Evolutionary conservation across 2,888 invertebrate genomes (phyloP).

Genomic region (Kuschelorhynchus macadamiae): DNA sequence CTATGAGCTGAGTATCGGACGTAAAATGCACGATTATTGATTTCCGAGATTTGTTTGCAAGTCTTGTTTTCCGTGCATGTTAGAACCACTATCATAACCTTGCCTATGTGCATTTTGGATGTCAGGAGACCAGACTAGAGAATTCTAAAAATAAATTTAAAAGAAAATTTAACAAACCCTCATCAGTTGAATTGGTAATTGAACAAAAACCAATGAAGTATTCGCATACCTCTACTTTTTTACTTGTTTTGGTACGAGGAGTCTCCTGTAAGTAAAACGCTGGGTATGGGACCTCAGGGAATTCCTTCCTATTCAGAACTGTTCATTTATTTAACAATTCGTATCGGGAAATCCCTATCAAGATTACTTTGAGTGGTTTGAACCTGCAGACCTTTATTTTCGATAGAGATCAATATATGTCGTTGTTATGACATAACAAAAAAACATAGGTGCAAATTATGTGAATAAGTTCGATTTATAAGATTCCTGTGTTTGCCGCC

Average conservation of each 20-base stretch:
- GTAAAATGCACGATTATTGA: conserved; percentile 3
- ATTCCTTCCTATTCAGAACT: too few species aligned
- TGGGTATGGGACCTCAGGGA: too few species aligned
- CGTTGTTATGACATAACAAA: neutral
- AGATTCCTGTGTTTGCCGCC: too few species aligned
- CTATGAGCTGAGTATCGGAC: conserved; percentile 6
- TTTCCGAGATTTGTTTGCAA: neutral
- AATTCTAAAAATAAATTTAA: conserved; percentile 5
- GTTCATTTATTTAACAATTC: too few species aligned
- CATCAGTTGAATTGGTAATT: neutral
- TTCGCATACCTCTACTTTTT: neutral
- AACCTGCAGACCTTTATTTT: neutral
- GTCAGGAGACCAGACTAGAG: too few species aligned
- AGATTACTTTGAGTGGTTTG: neutral
- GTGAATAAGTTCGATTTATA: too few species aligned
- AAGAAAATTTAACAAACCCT: conserved; percentile 4
- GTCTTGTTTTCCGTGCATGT: conserved; percentile 1
- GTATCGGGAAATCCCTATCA: too few species aligned
- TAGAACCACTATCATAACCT: conserved; percentile 4
- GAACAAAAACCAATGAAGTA: conserved; percentile 1
- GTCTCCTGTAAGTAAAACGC: too few species aligned
- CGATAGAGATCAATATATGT: neutral
- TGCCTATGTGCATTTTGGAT: conserved; percentile 1
- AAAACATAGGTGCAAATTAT: neutral
- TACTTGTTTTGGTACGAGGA: neutral